Evolutionary conservation across 2,888 invertebrate species (phyloP).

Genomic region (Ashinkailepas kermadecensis): DNA sequence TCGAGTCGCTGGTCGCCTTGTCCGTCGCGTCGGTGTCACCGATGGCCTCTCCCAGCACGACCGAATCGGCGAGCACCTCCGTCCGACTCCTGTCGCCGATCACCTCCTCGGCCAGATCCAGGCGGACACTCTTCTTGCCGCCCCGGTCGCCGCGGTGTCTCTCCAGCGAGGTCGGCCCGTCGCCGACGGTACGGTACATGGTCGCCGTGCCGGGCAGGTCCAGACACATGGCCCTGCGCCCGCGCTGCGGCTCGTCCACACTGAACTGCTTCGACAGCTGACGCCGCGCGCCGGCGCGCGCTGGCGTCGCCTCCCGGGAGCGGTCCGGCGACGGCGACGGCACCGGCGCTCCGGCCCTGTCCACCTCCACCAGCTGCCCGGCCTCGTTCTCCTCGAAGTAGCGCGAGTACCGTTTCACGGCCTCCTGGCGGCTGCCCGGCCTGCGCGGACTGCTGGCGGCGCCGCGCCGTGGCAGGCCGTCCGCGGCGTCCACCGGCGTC

Average conservation of each 20-base stretch:
- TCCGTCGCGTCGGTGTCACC: no score
- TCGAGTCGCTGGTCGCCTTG: no score
- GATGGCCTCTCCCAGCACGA: no score
- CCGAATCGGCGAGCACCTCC: background rate
- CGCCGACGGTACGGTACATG: background rate
- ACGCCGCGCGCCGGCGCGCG: background rate
- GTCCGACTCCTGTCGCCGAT: slow-evolving; percentile 25
- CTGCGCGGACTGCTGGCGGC: background rate
- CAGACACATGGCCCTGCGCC: background rate
- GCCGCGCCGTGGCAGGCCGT: background rate
- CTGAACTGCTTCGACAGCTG: slow-evolving; percentile 20
- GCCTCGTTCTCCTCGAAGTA: slow-evolving; percentile 15
- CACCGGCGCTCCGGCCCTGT: background rate
- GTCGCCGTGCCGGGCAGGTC: slow-evolving; percentile 29
- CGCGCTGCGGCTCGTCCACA: background rate
- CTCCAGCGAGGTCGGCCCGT: background rate
- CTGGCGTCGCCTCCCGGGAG: background rate
- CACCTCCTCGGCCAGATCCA: slow-evolving; percentile 37
- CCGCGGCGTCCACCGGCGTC: background rate
- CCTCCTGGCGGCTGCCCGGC: background rate
- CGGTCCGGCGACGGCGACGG: background rate
- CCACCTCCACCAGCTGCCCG: slow-evolving; percentile 13
- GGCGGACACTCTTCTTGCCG: background rate
- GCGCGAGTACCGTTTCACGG: background rate
- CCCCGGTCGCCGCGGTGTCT: background rate